A percentile compares a stretch with the other conserved stretches of the same genome.
Evolutionary conservation across 2,113 vertebrate genomes (phyloP).

Genomic region (Sakesphorus luctuosus): DNA sequence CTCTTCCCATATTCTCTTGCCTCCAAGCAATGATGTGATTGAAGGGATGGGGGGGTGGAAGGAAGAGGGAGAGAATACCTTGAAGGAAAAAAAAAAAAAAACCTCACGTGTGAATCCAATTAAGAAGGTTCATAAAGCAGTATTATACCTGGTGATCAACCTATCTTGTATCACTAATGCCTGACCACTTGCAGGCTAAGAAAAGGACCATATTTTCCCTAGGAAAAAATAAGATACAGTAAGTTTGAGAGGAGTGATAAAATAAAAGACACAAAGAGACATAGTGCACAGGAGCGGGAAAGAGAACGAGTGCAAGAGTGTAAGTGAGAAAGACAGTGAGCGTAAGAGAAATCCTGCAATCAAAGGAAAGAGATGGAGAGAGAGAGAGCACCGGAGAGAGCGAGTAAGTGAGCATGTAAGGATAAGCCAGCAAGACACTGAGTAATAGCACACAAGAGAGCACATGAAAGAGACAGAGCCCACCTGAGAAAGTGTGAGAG

Average conservation of each 20-base stretch:
- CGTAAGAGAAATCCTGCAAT: accelerated
- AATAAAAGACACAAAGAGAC: background rate
- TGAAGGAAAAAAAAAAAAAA: background rate
- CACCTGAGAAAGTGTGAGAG: background rate
- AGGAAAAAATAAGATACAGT: background rate
- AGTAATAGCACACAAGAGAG: background rate
- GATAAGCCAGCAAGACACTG: background rate
- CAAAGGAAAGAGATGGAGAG: background rate
- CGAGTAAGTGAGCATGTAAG: background rate
- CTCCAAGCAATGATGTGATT: conserved; percentile 30
- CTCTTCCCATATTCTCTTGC: conserved; percentile 10
- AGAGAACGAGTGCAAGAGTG: background rate
- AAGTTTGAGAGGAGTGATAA: background rate
- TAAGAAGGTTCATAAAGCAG: conserved; percentile 29
- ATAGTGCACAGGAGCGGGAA: accelerated
- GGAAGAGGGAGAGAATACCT: background rate
- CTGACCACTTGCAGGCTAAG: background rate
- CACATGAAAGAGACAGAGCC: background rate
- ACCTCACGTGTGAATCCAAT: background rate
- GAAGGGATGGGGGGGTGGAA: background rate
- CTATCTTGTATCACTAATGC: background rate
- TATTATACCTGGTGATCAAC: background rate
- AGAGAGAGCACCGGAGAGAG: accelerated
- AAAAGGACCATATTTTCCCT: background rate
- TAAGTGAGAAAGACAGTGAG: background rate